Base-by-base conservation (phyloP, 2,113 vertebrate species). In the Scomber colias region DNA sequence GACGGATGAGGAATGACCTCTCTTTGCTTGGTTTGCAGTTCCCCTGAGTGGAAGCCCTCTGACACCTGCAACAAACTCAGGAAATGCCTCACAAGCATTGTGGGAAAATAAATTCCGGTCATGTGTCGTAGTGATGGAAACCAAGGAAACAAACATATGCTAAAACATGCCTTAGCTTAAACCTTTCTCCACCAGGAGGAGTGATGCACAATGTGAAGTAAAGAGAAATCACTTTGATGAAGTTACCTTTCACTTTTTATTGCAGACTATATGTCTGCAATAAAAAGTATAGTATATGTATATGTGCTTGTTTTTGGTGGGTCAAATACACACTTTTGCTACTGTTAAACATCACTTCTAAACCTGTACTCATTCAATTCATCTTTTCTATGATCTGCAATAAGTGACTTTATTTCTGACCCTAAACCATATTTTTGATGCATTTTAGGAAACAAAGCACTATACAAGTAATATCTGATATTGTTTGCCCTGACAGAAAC, bases 81-180 rank as follows among this genome's bases (percentile, higher is more conserved):
- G 60, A 86, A 88, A 83, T 81, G 61, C 68, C 65, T 87, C 81
- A 71, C 72, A 79, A 61, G 63, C 62, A 79, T 27, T 66, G 84
- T 89, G 82, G 86, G 79, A 82, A 84, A 85, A 81, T 71, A 0
- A 54, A 77, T 75, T 73, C 24, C 24, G 35, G 21, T 44, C 40
- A 12, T 70, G 79, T 50, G 1, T 49, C 55, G 16, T 27, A 71
- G 66, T 10, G n/a, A 55, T 4, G 55, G 40, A 30, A n/a, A 55
- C 55, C 50, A 66, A 60, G 21, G 65, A 13, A 79, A 74, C 5
- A 1, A 55, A 59, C 1, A 0, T 3, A 55, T 55, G 30, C 50
- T 27, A 21, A 49, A 10, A 45, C 55, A 40, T 44, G 50, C 8
- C 48, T 45, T 21, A 10, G 66, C 53, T 11, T 1, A 51, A 45